Conservation (phyloP, 1,140 invertebrate species). For the Archivesica marissinica region DNA sequence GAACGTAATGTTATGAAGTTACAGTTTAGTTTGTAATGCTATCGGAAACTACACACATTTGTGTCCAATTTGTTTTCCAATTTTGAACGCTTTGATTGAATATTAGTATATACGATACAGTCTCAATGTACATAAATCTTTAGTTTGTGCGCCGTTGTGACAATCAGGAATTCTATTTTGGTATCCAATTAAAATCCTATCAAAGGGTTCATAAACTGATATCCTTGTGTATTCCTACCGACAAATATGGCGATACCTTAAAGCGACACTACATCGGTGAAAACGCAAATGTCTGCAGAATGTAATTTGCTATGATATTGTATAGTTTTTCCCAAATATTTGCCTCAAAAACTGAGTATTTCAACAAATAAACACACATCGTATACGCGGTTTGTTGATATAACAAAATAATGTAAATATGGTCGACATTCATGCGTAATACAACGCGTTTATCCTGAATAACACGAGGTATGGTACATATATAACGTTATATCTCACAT, state of each 20-base stretch:
- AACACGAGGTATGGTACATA: too few relatives aligned
- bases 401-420: background rate
- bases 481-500: too few relatives aligned
- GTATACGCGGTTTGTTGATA: background rate
- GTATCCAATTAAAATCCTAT: background rate
- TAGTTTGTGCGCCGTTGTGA: background rate
- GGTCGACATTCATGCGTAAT: too few relatives aligned
- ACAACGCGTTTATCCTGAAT: too few relatives aligned
- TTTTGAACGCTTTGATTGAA: background rate
- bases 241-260: background rate
- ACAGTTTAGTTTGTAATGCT: background rate
- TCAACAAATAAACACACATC: background rate
- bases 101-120: too few relatives aligned
- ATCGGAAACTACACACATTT: background rate
- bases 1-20: too few relatives aligned
- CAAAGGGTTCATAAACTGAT: background rate
- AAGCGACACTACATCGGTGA: background rate
- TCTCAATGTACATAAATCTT: too few relatives aligned
- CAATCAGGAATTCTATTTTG: background rate
- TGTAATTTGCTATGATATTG: background rate
- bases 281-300: background rate
- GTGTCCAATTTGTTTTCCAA: background rate
- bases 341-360: background rate
- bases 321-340: background rate
- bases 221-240: background rate